Percentiles rank a stretch among this genome's conserved stretches.
Conservation (phyloP, 2,888 invertebrate species). For the Heteropelma amictum region DNA sequence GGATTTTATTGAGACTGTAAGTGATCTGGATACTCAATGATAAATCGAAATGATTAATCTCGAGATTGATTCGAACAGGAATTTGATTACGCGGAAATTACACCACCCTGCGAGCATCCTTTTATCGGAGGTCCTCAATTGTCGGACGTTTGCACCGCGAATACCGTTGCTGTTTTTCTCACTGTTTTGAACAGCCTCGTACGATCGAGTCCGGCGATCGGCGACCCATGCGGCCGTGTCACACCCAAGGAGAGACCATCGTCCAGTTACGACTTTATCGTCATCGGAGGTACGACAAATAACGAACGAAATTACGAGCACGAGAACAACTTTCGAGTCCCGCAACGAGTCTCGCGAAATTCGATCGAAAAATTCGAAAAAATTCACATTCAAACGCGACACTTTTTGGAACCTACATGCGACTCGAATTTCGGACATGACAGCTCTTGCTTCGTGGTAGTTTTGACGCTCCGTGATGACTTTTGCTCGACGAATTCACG, state of each 20-base stretch:
- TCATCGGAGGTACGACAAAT: constrained; percentile 79
- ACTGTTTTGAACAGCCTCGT: constrained; percentile 62
- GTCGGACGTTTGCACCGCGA: constrained; percentile 60
- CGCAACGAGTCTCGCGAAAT: too few species aligned
- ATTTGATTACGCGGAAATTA: background rate
- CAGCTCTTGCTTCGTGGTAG: too few species aligned
- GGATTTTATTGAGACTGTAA: background rate
- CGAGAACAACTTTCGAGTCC: too few species aligned
- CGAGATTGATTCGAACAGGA: constrained; percentile 10
- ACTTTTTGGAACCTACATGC: too few species aligned
- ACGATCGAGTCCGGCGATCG: constrained; percentile 57
- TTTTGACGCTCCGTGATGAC: too few species aligned
- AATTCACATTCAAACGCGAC: too few species aligned
- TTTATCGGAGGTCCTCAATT: constrained; percentile 63
- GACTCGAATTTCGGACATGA: too few species aligned
- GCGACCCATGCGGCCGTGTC: constrained; percentile 80
- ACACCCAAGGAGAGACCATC: constrained; percentile 74
- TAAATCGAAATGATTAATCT: too few species aligned
- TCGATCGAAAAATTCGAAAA: too few species aligned
- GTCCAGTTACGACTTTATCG: constrained; percentile 82
- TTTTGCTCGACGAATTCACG: too few species aligned
- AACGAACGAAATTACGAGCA: background rate
- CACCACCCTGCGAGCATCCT: constrained; percentile 49
- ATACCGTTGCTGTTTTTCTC: constrained; percentile 57
- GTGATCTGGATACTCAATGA: too few species aligned